Conservation (phyloP, 2,888 invertebrate genomes). For the Diaperis boleti region DNA sequence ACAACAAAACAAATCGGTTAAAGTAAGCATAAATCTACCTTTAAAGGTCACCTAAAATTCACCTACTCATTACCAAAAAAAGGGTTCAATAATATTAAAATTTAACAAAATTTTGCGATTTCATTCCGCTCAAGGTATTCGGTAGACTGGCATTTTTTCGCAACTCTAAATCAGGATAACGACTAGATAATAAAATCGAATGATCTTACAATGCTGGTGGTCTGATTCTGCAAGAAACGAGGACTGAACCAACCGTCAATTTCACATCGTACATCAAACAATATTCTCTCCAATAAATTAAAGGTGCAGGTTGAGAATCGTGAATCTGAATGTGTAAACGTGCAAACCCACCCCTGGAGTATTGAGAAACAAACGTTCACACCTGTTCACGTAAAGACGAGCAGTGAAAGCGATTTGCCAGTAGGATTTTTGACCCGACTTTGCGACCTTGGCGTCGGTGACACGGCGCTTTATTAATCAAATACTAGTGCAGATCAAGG, state of each 20-base stretch:
- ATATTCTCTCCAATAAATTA: conserved; percentile 35
- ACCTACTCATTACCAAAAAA: conserved; percentile 26
- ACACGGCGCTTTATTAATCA: conserved; percentile 34
- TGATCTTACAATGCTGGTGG: conserved; percentile 13
- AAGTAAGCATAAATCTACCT: not conserved
- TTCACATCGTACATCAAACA: conserved; percentile 13
- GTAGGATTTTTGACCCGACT: conserved; percentile 25
- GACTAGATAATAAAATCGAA: conserved; percentile 22
- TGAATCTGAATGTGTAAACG: conserved; percentile 36
- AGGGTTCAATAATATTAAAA: conserved; percentile 3
- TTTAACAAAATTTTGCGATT: conserved; percentile 10
- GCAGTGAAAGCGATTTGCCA: conserved; percentile 27
- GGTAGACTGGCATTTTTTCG: not conserved
- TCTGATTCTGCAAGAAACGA: conserved; percentile 4
- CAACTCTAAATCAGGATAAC: not conserved
- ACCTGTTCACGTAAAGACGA: conserved; percentile 40
- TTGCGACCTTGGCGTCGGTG: conserved; percentile 30
- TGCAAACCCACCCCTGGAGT: conserved; percentile 31
- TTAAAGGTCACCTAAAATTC: conserved; percentile 13
- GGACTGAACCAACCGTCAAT: conserved; percentile 10
- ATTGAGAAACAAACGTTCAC: conserved; percentile 39
- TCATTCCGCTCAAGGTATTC: conserved; percentile 19
- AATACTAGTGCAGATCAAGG: conserved; percentile 32
- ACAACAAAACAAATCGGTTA: not conserved
- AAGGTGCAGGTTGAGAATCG: conserved; percentile 32